A percentile compares a stretch with the other conserved stretches of the same genome.
These are phyloP conservation scores for Cerceris ruficornis DNA, from an alignment of 2,888 invertebrate genomes.

Conservation along the genomic window DNA sequence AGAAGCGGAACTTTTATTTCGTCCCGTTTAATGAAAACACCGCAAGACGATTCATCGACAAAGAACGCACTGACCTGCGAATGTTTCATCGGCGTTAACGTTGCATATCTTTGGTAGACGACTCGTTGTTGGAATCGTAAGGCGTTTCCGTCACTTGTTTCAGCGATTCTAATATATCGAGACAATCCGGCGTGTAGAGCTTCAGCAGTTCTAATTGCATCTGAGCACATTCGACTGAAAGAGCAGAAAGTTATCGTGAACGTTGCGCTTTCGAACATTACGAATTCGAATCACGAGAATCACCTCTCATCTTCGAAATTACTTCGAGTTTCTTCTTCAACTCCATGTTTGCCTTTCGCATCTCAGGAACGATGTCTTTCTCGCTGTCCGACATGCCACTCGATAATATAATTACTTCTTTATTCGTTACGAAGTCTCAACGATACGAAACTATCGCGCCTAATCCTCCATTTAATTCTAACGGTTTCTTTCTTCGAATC, in stretches of 20 bases:
- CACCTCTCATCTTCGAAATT: conserved; percentile 64
- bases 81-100: no score
- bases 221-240: conserved; percentile 65
- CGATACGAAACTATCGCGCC: no score
- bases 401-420: not conserved
- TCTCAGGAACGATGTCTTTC: conserved; percentile 21
- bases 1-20: not conserved
- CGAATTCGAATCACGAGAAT: not conserved
- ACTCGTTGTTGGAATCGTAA: not conserved
- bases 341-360: conserved; percentile 35
- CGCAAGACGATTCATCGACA: not conserved
- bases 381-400: conserved; percentile 23
- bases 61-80: no score
- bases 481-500: not conserved
- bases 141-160: conserved; percentile 2
- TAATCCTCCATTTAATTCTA: not conserved
- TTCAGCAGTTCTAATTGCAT: conserved; percentile 60
- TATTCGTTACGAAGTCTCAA: not conserved
- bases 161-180: conserved; percentile 58
- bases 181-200: conserved; percentile 59
- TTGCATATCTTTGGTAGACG: not conserved
- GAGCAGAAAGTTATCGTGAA: conserved; percentile 6
- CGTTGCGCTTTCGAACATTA: not conserved
- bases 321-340: conserved; percentile 63
- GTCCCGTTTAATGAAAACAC: not conserved